Evolutionary conservation across 1,140 invertebrate species (phyloP).

Genomic region (Dolichoris vasculosae): DNA sequence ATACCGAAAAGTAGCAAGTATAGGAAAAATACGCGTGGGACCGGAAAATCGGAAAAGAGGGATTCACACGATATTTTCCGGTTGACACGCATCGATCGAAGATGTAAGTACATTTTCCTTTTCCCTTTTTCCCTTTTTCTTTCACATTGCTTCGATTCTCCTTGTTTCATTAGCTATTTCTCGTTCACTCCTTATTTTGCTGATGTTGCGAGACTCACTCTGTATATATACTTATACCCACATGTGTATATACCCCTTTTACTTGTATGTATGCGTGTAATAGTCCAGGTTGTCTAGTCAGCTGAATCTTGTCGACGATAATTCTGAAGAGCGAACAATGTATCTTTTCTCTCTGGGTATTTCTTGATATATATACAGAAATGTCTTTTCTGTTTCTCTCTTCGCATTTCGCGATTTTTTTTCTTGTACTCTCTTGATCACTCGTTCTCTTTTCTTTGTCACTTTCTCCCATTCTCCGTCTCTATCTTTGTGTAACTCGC

Average conservation of each 20-base stretch:
- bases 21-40: background rate
- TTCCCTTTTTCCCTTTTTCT: background rate
- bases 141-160: background rate
- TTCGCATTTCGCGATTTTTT: too few relatives aligned
- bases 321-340: slow-evolving; percentile 41
- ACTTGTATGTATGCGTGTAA: background rate
- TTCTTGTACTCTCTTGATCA: background rate
- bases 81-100: slow-evolving; percentile 4
- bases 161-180: slow-evolving; percentile 25
- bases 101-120: background rate
- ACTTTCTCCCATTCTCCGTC: background rate
- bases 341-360: background rate
- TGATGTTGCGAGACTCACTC: slow-evolving; percentile 4
- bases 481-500: background rate
- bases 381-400: background rate
- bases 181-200: background rate
- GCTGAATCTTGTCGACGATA: slow-evolving; percentile 47
- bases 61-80: background rate
- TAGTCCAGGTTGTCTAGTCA: slow-evolving; percentile 35
- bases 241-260: background rate
- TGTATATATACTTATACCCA: background rate
- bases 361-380: background rate
- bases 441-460: too few relatives aligned
- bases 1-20: background rate
- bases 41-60: background rate